Evolutionary conservation across 2,797 vertebrate genomes (phyloP), one percentile per base, ranked within the genome.

Genomic region (Manis pentadactyla): DNA sequence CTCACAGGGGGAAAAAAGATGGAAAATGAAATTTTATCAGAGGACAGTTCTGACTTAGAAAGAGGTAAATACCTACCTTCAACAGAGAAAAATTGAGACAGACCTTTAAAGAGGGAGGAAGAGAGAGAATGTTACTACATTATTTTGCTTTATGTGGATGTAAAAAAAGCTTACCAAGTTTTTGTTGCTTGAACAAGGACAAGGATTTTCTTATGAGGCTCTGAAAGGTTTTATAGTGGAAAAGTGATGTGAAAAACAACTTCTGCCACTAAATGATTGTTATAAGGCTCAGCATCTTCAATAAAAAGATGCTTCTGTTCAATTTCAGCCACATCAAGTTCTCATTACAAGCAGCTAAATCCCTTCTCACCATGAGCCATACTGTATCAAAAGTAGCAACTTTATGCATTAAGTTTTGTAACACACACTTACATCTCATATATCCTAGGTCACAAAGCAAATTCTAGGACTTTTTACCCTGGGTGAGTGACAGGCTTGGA

Each of bases 281-380:
- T 97, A 95, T 79, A 46, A 97, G 98, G 94, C 89, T 78, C 90
- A 87, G 61, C 71, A 92, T 31, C 97, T 98, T 97, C 90, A 96
- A 96, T 86, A 96, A 97, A n/a, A 96, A 85, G 63, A 91, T 97
- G 81, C 6, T 92, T 82, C 42, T 97, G 93, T 97, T 94, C 84
- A 86, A 34, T 89, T 97, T 96, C 84, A 93, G 51, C 85, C 87
- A 79, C 42, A 98, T 93, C 83, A 96, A 51, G 77, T 97, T 90
- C 97, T 97, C 96, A 98, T 93, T 83, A 94, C 34, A 93, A 95
- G 78, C 90, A 96, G 69, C 1, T 9, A 95, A 90, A 97, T 39
- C 75, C 93, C 66, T 96, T 93, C 88, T 96, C 87, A 85, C 81
- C 69, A 96, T 51, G 91, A 97, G 88, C 1, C 27, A 75, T 64